These are phyloP conservation scores for Parnassius smintheus DNA, from an alignment of 2,888 invertebrate species.

Conservation along the genomic window DNA sequence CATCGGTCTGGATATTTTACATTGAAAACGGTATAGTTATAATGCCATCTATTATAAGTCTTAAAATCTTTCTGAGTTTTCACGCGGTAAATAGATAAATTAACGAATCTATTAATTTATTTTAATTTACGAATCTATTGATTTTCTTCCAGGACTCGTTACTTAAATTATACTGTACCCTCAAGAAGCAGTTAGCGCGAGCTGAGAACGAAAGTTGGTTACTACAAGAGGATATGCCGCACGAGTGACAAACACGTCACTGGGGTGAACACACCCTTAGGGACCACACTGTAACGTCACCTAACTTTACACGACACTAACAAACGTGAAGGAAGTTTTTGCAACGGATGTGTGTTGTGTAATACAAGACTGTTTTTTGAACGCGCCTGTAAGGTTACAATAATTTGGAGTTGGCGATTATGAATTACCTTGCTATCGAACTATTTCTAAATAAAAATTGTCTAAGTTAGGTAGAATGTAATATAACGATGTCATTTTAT, in stretches of 20 bases:
- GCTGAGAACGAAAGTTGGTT: constrained; percentile 79
- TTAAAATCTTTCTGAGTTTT: no score
- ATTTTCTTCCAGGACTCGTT: constrained; percentile 82
- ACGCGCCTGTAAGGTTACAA: constrained; percentile 30
- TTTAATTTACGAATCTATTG: neutral
- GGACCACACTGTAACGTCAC: constrained; percentile 26
- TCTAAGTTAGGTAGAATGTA: no score
- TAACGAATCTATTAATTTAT: no score
- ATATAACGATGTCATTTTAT: no score
- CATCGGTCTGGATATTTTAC: no score
- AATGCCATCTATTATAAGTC: no score
- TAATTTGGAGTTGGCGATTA: constrained; percentile 10
- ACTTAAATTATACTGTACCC: constrained; percentile 83
- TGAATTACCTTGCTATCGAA: neutral
- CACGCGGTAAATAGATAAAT: no score
- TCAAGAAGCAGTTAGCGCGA: constrained; percentile 84
- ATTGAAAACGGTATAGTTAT: no score
- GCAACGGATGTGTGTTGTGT: constrained; percentile 12
- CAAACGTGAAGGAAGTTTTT: neutral
- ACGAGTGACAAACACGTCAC: constrained; percentile 56
- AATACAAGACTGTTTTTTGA: constrained; percentile 27
- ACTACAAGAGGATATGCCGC: constrained; percentile 68
- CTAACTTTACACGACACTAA: neutral
- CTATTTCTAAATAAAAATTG: no score
- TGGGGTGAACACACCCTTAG: constrained; percentile 13